Evolutionary conservation across 2,888 invertebrate genomes (phyloP), one percentile per base, ranked within the genome.

Genomic region (Hypolimnas misippus): DNA sequence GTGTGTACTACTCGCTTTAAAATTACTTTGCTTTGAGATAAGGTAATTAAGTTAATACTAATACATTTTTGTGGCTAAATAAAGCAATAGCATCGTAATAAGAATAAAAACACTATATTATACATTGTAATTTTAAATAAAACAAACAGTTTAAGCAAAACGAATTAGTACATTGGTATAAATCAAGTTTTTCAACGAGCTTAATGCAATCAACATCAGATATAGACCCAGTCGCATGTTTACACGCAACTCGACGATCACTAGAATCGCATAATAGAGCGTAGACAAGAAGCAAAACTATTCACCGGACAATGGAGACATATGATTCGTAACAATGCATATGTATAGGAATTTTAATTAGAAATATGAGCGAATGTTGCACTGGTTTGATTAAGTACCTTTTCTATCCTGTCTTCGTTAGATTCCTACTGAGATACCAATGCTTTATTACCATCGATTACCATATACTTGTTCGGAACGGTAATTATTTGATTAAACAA

Each of bases 291-390:
- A 67, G 79, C 82, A 78, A 80, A 82, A 84, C 86, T 83, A 83
- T 79, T 80, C 82, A 72, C 71, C 78, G 79, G 82, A 90, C 89
- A 91, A 91, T 91, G 86, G 89, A 82, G 86, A 81, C 81, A 89
- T 90, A 81, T 81, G 88, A 89, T 87, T 89, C 87, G 77, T 81
- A 81, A 81, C 84, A 80, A 81, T 82, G 84, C 86, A 83, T 82
- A 83, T 79, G 79, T 82, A 84, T 81, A 85, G 87, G 87, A 84
- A 88, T 88, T 85, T 87, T 89, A 89, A 91, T 88, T 87, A 83
- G 90, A 84, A 88, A 90, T 87, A 83, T 81, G 87, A 90, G 84
- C 72, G 74, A 82, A 77, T 82, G 78, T 76, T 75, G 72, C 74
- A 72, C 73, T 78, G 82, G 82, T 83, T 73, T 80, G 81, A 80